phyloP scores from a whole-genome alignment of 1,140 invertebrate genomes.

The Pantala flavescens region DNA sequence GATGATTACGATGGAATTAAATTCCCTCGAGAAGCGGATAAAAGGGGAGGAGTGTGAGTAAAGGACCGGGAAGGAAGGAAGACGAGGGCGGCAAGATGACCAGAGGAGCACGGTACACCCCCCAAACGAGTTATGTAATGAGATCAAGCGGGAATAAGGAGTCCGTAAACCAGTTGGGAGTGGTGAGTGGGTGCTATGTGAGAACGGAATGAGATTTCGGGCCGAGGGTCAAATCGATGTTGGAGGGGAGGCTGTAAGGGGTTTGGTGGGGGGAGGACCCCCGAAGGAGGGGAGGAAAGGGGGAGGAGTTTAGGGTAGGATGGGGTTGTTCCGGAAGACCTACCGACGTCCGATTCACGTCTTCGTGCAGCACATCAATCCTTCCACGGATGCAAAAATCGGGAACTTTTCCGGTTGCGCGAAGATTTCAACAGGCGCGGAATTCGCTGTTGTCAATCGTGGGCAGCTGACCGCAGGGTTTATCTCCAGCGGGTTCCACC shows the following conservation, averaged over 20 bases:
- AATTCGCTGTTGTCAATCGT: too few relatives aligned
- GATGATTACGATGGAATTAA: constrained; percentile 6
- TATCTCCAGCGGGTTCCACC: too few relatives aligned
- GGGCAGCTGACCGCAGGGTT: too few relatives aligned
- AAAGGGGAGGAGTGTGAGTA: background rate
- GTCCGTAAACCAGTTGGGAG: background rate
- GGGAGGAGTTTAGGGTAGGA: background rate
- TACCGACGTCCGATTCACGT: too few relatives aligned
- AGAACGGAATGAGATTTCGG: constrained; percentile 8
- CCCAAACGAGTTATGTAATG: constrained; percentile 1
- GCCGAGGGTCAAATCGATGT: constrained; percentile 3
- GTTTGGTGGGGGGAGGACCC: background rate
- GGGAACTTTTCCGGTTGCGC: too few relatives aligned
- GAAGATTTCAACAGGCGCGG: too few relatives aligned
- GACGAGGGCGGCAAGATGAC: background rate
- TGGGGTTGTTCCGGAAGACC: background rate
- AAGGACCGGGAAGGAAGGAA: background rate
- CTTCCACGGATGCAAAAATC: too few relatives aligned
- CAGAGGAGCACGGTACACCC: background rate
- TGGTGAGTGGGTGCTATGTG: background rate
- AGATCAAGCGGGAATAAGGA: background rate
- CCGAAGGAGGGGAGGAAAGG: background rate
- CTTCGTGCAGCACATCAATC: too few relatives aligned
- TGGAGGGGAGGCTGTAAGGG: background rate
- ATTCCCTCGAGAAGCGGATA: background rate